A percentile compares a stretch with the other conserved stretches of the same genome.
These are phyloP conservation scores for Oryzias curvinotus DNA, from an alignment of 2,113 vertebrate genomes.

Conservation along the genomic window DNA sequence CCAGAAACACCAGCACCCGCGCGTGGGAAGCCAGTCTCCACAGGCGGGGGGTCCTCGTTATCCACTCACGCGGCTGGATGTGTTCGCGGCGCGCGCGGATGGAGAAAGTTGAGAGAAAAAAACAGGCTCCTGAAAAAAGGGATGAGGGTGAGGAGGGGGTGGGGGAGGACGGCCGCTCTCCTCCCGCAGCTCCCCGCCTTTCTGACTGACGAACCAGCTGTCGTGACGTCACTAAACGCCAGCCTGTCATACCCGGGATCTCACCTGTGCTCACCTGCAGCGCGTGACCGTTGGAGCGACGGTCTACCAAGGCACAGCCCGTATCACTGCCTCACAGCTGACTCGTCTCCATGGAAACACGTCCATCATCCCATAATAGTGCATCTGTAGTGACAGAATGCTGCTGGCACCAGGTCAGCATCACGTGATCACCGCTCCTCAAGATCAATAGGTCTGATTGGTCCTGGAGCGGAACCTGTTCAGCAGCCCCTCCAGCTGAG, in stretches of 20 bases:
- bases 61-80: constrained; percentile 44
- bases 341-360: background rate
- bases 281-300: constrained; percentile 11
- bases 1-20: constrained; percentile 35
- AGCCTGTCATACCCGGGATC: constrained; percentile 47
- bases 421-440: background rate
- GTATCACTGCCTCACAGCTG: background rate
- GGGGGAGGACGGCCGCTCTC: constrained; percentile 53
- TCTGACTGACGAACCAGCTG: constrained; percentile 71
- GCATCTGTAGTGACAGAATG: background rate
- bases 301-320: no score
- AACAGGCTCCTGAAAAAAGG: constrained; percentile 47
- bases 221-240: constrained; percentile 77
- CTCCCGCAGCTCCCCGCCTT: constrained; percentile 65
- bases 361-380: background rate
- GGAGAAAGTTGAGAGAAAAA: constrained; percentile 9
- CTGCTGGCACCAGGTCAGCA: background rate
- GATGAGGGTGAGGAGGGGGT: constrained; percentile 40
- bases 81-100: constrained; percentile 10
- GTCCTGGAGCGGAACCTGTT: no score
- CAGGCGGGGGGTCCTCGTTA: constrained; percentile 49
- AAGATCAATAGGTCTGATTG: background rate
- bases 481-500: no score
- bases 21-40: constrained; percentile 50
- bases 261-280: background rate